phyloP scores from a whole-genome alignment of 2,113 vertebrate genomes.

The Callithrix jacchus region DNA sequence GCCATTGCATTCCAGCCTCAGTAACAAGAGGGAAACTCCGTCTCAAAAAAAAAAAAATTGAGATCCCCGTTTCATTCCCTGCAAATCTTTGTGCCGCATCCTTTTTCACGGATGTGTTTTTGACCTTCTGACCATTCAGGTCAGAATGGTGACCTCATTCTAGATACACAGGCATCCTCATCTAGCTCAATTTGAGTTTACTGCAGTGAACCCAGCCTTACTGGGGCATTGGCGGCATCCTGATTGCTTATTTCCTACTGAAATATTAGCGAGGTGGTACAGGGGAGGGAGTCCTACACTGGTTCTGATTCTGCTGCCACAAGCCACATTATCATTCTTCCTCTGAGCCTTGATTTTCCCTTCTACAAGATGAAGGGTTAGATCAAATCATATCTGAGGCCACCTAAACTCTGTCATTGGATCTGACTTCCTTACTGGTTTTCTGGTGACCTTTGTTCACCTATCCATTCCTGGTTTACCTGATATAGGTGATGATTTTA shows the following conservation, averaged over 20 bases:
- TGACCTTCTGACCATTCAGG: background rate
- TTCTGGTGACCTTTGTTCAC: background rate
- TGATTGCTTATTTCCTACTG: background rate
- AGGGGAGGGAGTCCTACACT: background rate
- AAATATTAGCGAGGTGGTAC: background rate
- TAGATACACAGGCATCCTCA: background rate
- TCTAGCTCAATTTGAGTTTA: background rate
- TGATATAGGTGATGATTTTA: background rate
- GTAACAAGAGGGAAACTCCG: too few species aligned
- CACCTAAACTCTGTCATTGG: background rate
- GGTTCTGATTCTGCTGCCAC: background rate
- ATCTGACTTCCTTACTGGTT: background rate
- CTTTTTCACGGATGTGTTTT: conserved; percentile 2
- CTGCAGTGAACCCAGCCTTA: background rate
- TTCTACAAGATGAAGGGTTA: conserved; percentile 7
- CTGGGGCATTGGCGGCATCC: background rate
- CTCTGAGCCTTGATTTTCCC: background rate
- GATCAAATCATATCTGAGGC: background rate
- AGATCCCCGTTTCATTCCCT: background rate
- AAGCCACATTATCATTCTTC: background rate
- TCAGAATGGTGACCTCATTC: too few species aligned
- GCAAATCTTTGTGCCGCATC: background rate
- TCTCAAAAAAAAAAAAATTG: too few species aligned
- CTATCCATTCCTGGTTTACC: background rate
- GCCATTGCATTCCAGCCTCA: too few species aligned